Conservation (phyloP, 2,797 vertebrate species). For the Synanceia verrucosa region DNA sequence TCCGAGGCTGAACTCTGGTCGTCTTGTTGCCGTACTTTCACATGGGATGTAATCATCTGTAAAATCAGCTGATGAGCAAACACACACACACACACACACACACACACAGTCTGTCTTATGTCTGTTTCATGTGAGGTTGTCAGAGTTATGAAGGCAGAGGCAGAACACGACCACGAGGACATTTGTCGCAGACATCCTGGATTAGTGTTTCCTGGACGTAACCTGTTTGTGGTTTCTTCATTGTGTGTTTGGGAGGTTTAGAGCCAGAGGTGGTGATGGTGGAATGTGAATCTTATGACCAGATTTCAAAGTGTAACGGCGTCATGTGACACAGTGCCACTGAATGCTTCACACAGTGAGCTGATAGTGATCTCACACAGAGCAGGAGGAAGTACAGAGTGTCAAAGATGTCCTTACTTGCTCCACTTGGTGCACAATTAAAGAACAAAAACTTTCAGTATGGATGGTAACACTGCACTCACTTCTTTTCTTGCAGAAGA, state of each 20-base stretch:
- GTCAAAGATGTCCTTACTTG: not conserved
- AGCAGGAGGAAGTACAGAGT: conserved; percentile 27
- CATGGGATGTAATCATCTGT: not conserved
- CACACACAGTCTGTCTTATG: no score
- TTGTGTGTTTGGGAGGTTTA: not conserved
- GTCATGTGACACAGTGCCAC: conserved; percentile 69
- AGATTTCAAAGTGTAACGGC: conserved; percentile 42
- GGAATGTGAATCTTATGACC: conserved; percentile 72
- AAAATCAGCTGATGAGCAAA: conserved; percentile 31
- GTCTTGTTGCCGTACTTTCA: not conserved
- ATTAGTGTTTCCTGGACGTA: not conserved
- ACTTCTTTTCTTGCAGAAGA: no score
- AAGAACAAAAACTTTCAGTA: no score
- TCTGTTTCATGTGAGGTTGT: not conserved
- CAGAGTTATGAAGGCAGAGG: not conserved
- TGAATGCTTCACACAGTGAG: not conserved
- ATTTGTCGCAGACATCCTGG: not conserved
- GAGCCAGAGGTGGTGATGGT: not conserved
- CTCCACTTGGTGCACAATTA: not conserved
- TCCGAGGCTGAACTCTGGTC: not conserved
- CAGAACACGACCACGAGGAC: not conserved
- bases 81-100: no score
- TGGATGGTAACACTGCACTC: no score
- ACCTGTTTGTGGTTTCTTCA: not conserved
- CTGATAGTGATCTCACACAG: not conserved